Evolutionary conservation across 2,888 invertebrate genomes (phyloP).

Genomic region (Aradus depressus): DNA sequence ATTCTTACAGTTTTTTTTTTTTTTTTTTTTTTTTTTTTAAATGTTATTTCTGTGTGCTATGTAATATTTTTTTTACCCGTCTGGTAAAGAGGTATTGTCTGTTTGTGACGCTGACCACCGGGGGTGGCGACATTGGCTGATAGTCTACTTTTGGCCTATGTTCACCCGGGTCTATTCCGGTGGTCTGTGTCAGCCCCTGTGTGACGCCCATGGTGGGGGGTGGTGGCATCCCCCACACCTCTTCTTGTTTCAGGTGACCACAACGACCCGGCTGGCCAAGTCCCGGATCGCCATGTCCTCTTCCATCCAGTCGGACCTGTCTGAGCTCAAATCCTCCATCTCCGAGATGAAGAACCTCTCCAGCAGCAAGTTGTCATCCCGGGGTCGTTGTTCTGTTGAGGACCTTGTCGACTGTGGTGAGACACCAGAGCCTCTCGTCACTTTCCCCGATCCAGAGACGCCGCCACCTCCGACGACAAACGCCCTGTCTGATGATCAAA

Average conservation of each 20-base stretch:
- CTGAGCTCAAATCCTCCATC: slow-evolving; percentile 70
- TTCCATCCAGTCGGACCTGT: slow-evolving; percentile 57
- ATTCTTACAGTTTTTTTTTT: neutral
- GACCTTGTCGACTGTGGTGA: slow-evolving; percentile 34
- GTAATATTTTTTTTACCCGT: too few relatives aligned
- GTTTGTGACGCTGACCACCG: too few relatives aligned
- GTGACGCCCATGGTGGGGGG: neutral
- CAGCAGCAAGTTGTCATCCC: slow-evolving; percentile 27
- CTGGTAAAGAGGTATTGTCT: too few relatives aligned
- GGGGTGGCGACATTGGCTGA: too few relatives aligned
- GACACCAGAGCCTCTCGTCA: slow-evolving; percentile 53
- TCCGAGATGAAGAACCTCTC: slow-evolving; percentile 73
- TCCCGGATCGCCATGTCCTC: slow-evolving; percentile 35
- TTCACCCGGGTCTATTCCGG: neutral
- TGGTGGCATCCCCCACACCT: too few relatives aligned
- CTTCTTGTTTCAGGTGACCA: slow-evolving; percentile 10
- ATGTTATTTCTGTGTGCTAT: neutral
- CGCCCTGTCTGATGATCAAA: slow-evolving; percentile 4
- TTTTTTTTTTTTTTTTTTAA: neutral
- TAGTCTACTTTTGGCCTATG: too few relatives aligned
- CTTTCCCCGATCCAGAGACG: slow-evolving; percentile 66
- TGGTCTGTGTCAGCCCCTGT: neutral
- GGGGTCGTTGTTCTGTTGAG: slow-evolving; percentile 26
- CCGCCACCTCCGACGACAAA: slow-evolving; percentile 43
- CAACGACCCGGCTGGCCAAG: slow-evolving; percentile 15